A percentile compares a stretch with the other conserved stretches of the same genome.
Evolutionary conservation across 2,113 vertebrate species (phyloP).

Genomic region (Strix uralensis): DNA sequence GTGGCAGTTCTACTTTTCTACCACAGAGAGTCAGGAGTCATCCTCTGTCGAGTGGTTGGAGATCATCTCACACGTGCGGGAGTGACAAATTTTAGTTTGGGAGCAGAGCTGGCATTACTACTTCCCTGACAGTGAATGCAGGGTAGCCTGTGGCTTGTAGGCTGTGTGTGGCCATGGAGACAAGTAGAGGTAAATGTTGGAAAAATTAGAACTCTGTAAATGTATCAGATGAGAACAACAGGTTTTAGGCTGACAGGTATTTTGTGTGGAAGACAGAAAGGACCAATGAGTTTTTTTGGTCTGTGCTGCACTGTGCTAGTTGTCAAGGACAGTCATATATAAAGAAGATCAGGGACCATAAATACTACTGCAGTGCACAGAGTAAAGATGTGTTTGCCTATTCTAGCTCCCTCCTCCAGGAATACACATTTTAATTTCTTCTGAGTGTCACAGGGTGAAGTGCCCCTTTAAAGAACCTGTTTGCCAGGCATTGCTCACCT

Average conservation of each 20-base stretch:
- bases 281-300: not conserved
- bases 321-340: not conserved
- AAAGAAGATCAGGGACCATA: not conserved
- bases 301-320: not conserved
- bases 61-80: fast-evolving
- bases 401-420: not conserved
- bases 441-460: not conserved
- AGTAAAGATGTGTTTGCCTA: not conserved
- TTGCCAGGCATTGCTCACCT: not conserved
- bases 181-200: not conserved
- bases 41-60: not conserved
- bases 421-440: not conserved
- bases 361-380: not conserved
- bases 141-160: not conserved
- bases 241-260: not conserved
- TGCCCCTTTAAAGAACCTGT: not conserved
- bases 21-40: not conserved
- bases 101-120: not conserved
- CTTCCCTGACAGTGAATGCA: not conserved
- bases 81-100: not conserved
- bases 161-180: not conserved
- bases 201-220: not conserved
- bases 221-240: not conserved
- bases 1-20: not conserved
- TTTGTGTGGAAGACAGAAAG: not conserved